These are phyloP conservation scores for Ectropis grisescens DNA, from an alignment of 1,140 invertebrate species.

Conservation along the genomic window DNA sequence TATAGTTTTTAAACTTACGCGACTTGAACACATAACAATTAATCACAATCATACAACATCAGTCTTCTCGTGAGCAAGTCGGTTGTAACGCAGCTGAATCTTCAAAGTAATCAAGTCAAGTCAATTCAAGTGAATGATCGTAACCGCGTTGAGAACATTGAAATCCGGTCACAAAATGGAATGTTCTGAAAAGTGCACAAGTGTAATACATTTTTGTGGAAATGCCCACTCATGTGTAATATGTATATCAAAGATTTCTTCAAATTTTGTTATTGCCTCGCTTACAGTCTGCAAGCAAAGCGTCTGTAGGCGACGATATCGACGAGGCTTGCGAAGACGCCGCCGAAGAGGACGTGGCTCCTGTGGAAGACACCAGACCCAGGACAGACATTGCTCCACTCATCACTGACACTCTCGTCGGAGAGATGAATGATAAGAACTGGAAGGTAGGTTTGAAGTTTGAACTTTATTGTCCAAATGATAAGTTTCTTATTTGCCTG, in stretches of 20 bases:
- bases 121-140: no score
- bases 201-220: no score
- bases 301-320: slow-evolving; percentile 66
- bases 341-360: slow-evolving; percentile 60
- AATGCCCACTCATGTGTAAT: no score
- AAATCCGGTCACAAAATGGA: no score
- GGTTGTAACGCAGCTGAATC: no score
- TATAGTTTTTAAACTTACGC: no score
- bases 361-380: slow-evolving; percentile 75
- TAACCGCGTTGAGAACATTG: no score
- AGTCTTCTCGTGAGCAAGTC: background rate
- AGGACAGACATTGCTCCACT: slow-evolving; percentile 89
- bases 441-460: slow-evolving; percentile 79
- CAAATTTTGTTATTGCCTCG: no score
- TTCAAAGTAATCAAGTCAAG: no score
- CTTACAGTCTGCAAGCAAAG: slow-evolving; percentile 60
- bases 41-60: background rate
- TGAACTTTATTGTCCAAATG: background rate
- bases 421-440: slow-evolving; percentile 91
- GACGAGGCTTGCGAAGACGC: slow-evolving; percentile 71
- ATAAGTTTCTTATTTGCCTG: background rate
- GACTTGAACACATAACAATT: background rate
- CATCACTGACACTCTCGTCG: slow-evolving; percentile 85
- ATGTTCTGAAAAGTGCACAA: no score
- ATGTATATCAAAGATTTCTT: no score